phyloP scores from a whole-genome alignment of 2,888 invertebrate genomes.

The Noctuana brunneofusca region DNA sequence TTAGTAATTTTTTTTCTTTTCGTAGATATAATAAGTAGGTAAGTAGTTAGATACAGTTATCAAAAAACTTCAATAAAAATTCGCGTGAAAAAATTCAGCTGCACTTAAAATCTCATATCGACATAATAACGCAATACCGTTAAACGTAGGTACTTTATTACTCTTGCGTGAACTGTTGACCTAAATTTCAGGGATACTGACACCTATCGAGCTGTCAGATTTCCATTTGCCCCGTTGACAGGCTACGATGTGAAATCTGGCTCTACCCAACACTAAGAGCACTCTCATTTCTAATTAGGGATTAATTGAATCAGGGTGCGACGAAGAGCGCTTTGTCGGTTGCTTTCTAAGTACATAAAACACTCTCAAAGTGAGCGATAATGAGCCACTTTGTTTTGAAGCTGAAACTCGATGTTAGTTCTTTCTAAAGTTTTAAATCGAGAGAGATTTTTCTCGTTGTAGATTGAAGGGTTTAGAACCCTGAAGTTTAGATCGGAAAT shows the following conservation, averaged over 20 bases:
- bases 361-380: conserved; percentile 7
- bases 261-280: conserved; percentile 75
- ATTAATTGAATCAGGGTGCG: conserved; percentile 76
- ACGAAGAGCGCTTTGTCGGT: conserved; percentile 62
- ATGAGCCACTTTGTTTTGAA: conserved; percentile 7
- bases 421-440: background rate
- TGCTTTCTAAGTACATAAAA: conserved; percentile 37
- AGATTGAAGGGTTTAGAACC: background rate
- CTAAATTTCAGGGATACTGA: conserved; percentile 58
- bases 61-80: too few species aligned
- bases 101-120: conserved; percentile 11
- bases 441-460: conserved; percentile 6
- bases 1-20: too few species aligned
- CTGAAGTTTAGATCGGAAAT: conserved; percentile 26
- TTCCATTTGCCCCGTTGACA: conserved; percentile 74
- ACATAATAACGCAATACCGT: background rate
- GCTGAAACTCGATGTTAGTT: background rate
- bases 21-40: too few species aligned
- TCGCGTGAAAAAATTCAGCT: background rate
- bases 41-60: too few species aligned
- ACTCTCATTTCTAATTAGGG: conserved; percentile 78
- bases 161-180: conserved; percentile 48
- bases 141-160: conserved; percentile 8
- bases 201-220: conserved; percentile 67
- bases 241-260: conserved; percentile 71